phyloP scores from a whole-genome alignment of 2,797 vertebrate species.

The Melanogrammus aeglefinus region DNA sequence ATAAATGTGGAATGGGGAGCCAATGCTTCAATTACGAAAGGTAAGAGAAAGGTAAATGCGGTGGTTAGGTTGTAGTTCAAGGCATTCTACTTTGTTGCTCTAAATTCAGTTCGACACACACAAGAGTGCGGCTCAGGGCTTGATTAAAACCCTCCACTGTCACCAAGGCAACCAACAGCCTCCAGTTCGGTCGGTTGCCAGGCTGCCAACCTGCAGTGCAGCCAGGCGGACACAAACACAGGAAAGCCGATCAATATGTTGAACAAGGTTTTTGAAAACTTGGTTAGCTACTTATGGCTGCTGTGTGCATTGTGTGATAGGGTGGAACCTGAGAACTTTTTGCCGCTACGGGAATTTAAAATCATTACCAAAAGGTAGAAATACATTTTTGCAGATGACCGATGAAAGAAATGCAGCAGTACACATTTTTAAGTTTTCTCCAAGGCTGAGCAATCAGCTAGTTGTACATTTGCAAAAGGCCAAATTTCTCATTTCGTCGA shows the following conservation, averaged over 20 bases:
- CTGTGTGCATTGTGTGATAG: background rate
- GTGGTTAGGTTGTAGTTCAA: background rate
- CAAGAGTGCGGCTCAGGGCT: constrained; percentile 10
- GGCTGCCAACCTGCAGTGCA: constrained; percentile 16
- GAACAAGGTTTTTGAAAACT: background rate
- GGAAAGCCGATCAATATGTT: constrained; percentile 37
- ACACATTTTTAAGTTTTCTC: background rate
- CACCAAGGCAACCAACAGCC: constrained; percentile 18
- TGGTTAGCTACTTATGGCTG: background rate
- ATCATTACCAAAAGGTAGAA: background rate
- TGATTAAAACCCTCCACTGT: constrained; percentile 26
- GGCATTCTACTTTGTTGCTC: background rate
- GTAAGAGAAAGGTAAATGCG: background rate
- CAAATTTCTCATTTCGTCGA: background rate
- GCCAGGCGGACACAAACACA: constrained; percentile 14
- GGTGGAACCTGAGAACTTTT: background rate
- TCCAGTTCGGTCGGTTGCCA: constrained; percentile 12
- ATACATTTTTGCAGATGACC: background rate
- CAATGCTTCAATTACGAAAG: background rate
- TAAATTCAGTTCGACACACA: constrained; percentile 16
- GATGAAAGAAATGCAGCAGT: background rate
- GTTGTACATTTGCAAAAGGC: background rate
- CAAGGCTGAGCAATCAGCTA: background rate
- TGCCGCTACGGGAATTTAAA: background rate
- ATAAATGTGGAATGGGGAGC: constrained; percentile 9